Evolutionary conservation across 2,888 invertebrate genomes (phyloP).

Genomic region (Chelonus formosanus): DNA sequence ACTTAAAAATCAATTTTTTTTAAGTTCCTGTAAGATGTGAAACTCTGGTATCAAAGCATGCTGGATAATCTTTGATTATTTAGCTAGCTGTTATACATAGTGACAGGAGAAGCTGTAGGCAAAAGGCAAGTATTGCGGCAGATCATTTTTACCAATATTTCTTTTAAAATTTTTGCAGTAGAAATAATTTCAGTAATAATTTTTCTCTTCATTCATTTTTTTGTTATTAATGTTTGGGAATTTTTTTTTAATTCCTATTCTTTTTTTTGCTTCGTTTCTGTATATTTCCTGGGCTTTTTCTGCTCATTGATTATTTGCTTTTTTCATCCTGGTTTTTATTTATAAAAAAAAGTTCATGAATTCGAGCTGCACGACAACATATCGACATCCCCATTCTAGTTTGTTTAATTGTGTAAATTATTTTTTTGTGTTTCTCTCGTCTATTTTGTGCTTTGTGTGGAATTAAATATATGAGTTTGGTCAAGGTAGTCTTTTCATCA

Average conservation of each 20-base stretch:
- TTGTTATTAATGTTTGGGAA: too few species aligned
- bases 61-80: conserved; percentile 58
- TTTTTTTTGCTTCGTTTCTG: conserved; percentile 31
- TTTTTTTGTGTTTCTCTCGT: conserved; percentile 35
- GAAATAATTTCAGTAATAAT: background rate
- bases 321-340: background rate
- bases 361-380: conserved; percentile 38
- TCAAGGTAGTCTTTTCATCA: background rate
- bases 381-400: conserved; percentile 39
- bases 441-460: conserved; percentile 31
- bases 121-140: conserved; percentile 63
- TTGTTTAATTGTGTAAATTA: conserved; percentile 32
- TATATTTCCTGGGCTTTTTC: background rate
- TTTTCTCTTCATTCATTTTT: background rate
- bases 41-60: conserved; percentile 54
- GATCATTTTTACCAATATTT: conserved; percentile 41
- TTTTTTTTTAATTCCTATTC: conserved; percentile 43
- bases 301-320: background rate
- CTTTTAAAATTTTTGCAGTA: background rate
- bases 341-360: conserved; percentile 31
- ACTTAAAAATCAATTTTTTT: conserved; percentile 35
- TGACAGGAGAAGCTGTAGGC: conserved; percentile 66
- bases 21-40: conserved; percentile 20
- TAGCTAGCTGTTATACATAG: conserved; percentile 65
- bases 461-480: background rate